A percentile compares a stretch with the other conserved stretches of the same genome.
phyloP scores from a whole-genome alignment of 2,797 vertebrate genomes.

The Fundulus diaphanus region DNA sequence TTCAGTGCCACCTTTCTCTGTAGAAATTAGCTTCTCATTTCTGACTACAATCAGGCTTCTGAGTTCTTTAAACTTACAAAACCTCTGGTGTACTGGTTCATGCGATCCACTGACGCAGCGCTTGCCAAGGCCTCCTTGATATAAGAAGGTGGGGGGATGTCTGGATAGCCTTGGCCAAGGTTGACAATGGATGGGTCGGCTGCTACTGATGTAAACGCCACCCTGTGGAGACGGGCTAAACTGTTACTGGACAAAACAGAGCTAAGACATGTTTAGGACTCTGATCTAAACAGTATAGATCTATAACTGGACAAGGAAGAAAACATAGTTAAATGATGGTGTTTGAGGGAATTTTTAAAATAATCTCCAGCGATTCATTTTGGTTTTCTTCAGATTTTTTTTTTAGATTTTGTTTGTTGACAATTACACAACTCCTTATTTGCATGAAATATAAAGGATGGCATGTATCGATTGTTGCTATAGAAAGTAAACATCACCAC shows the following conservation, averaged over 20 bases:
- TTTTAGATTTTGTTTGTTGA: not conserved
- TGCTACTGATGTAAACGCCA: slow-evolving; percentile 89
- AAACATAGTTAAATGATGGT: not conserved
- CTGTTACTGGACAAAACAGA: not conserved
- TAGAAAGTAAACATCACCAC: not conserved
- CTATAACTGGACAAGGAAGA: not conserved
- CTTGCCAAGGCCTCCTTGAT: slow-evolving; percentile 88
- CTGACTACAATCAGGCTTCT: not conserved
- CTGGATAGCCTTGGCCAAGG: slow-evolving; percentile 92
- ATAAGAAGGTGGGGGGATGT: slow-evolving; percentile 90
- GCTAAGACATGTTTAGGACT: not conserved
- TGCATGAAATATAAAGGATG: not conserved
- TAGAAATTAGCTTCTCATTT: not conserved
- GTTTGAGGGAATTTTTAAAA: not conserved
- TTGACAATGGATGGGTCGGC: slow-evolving; percentile 91
- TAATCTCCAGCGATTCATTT: not conserved
- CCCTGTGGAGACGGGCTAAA: slow-evolving; percentile 75
- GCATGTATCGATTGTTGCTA: not conserved
- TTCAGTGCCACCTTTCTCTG: not conserved
- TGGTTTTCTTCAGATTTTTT: not conserved
- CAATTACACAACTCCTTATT: not conserved
- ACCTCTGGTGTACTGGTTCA: slow-evolving; percentile 96
- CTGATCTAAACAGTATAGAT: not conserved
- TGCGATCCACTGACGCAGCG: slow-evolving; percentile 79
- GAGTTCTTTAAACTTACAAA: slow-evolving; percentile 84